phyloP scores from a whole-genome alignment of 2,113 vertebrate species.

The Sebastes fasciatus region DNA sequence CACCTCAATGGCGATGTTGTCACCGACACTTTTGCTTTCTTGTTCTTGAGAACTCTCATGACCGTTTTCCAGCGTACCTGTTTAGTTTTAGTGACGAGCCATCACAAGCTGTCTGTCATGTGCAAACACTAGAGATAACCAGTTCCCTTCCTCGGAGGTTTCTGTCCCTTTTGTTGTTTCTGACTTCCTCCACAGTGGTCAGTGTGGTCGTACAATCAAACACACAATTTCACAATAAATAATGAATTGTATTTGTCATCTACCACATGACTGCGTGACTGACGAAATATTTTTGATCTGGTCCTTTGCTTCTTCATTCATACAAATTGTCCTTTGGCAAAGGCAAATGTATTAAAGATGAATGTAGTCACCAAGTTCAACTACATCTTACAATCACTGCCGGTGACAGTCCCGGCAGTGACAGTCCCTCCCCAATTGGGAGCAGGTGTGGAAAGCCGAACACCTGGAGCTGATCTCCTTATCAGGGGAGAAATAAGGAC shows the following conservation, averaged over 20 bases:
- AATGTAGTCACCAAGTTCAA: too few species aligned
- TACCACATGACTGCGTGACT: background rate
- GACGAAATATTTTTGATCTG: background rate
- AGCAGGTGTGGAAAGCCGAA: too few species aligned
- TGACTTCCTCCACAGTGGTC: conserved; percentile 32
- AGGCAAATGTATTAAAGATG: too few species aligned
- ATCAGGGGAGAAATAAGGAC: too few species aligned
- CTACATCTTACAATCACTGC: too few species aligned
- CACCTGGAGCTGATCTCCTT: too few species aligned
- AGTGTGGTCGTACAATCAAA: background rate
- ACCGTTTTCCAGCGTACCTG: conserved; percentile 28
- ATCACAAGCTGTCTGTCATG: conserved; percentile 2
- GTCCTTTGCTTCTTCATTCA: background rate
- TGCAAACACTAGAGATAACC: background rate
- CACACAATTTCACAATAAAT: background rate
- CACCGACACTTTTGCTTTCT: background rate
- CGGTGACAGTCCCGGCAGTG: too few species aligned
- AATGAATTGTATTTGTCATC: background rate
- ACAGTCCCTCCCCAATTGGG: too few species aligned
- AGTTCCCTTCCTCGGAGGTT: conserved; percentile 56
- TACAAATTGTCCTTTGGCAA: background rate
- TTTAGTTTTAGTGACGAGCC: conserved; percentile 14
- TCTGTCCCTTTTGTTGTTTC: conserved; percentile 7
- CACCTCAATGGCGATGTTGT: background rate
- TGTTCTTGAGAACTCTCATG: conserved; percentile 38